These are phyloP conservation scores for Datnioides undecimradiatus DNA, from an alignment of 2,113 vertebrate species.

Conservation along the genomic window DNA sequence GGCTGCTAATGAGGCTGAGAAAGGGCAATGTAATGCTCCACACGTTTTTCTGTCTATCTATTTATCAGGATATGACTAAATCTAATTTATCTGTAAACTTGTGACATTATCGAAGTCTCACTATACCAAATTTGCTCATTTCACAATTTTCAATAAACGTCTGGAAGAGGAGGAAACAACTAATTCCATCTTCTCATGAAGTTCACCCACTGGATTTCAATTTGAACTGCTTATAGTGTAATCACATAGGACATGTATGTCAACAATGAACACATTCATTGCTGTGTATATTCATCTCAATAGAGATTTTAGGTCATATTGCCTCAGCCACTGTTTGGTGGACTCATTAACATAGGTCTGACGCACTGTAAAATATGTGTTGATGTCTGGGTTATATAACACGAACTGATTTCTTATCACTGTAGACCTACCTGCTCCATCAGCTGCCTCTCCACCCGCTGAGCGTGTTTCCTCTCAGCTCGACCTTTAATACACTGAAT, in stretches of 20 bases:
- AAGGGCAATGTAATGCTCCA: not conserved
- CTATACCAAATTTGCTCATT: not conserved
- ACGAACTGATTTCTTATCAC: not conserved
- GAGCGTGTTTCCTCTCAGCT: not conserved
- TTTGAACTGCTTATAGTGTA: too few species aligned
- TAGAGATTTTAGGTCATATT: not conserved
- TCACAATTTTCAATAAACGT: not conserved
- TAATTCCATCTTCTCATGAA: too few species aligned
- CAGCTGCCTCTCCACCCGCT: not conserved
- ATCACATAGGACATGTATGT: too few species aligned
- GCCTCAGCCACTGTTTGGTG: too few species aligned
- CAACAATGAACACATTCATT: too few species aligned
- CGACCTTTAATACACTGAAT: not conserved
- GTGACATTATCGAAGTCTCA: not conserved
- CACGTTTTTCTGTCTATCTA: not conserved
- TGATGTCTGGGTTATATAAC: slow-evolving; percentile 1
- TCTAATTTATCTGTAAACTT: not conserved
- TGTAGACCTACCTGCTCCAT: slow-evolving; percentile 1
- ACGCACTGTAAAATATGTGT: not conserved
- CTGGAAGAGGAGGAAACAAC: too few species aligned
- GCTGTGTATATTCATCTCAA: too few species aligned
- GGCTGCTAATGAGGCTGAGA: slow-evolving; percentile 12
- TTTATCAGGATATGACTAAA: not conserved
- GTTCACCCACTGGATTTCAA: too few species aligned
- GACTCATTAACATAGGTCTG: too few species aligned